Conservation (phyloP, 2,888 invertebrate species). For the Melipona bicolor region DNA sequence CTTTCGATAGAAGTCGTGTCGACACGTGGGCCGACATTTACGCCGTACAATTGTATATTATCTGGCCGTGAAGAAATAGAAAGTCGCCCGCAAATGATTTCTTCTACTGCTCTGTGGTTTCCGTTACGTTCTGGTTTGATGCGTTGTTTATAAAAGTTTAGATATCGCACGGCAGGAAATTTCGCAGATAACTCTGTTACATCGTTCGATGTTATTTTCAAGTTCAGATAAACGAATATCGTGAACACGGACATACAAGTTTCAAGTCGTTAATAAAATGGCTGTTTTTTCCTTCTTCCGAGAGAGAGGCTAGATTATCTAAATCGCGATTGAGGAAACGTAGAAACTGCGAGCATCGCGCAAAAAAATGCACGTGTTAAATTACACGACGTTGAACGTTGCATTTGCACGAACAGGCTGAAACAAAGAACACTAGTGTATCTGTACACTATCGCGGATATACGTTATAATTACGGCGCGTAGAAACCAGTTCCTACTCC, state of each 20-base stretch:
- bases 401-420: constrained; percentile 7
- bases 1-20: constrained; percentile 37
- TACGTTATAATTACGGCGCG: constrained; percentile 40
- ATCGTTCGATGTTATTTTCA: not conserved
- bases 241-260: too few species aligned
- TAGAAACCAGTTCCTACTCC: constrained; percentile 43
- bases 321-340: too few species aligned
- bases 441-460: not conserved
- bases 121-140: not conserved
- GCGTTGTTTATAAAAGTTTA: not conserved
- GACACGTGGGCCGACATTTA: constrained; percentile 51
- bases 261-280: not conserved
- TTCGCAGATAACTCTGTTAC: not conserved
- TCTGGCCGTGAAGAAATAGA: constrained; percentile 33
- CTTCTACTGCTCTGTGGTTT: constrained; percentile 8
- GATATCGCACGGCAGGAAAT: not conserved
- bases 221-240: too few species aligned
- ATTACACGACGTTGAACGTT: not conserved
- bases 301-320: too few species aligned
- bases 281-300: not conserved
- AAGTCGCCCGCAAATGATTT: constrained; percentile 42
- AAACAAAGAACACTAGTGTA: not conserved
- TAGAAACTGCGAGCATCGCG: too few species aligned
- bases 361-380: too few species aligned
- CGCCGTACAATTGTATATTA: constrained; percentile 32